These are phyloP conservation scores for Anguilla rostrata DNA, from an alignment of 2,113 vertebrate species.

Conservation along the genomic window DNA sequence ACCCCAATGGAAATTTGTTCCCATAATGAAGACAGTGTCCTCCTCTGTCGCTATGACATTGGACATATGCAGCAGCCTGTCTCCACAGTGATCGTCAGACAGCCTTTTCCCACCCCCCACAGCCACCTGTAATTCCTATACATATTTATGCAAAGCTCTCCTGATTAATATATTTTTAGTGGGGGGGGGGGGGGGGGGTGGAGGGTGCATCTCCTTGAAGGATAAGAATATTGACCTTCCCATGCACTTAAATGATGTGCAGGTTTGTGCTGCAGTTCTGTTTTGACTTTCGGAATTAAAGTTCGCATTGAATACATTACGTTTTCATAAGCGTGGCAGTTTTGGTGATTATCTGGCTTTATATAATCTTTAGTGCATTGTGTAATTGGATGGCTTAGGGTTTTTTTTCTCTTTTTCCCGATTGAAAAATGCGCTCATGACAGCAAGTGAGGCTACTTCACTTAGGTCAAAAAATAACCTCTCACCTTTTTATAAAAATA, in stretches of 20 bases:
- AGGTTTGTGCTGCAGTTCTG: conserved; percentile 18
- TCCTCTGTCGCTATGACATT: conserved; percentile 60
- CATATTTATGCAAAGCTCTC: conserved; percentile 43
- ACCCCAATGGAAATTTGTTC: conserved; percentile 42
- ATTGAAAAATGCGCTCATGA: neutral
- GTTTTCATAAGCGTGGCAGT: conserved; percentile 30
- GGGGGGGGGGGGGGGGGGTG: conserved; percentile 18
- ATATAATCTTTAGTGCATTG: conserved; percentile 1
- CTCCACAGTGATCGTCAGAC: conserved; percentile 35
- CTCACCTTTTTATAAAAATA: neutral
- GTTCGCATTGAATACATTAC: conserved; percentile 22
- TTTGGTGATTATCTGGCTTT: conserved; percentile 27
- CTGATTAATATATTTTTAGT: conserved; percentile 25
- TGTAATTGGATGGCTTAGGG: conserved; percentile 28
- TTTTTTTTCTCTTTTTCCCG: neutral
- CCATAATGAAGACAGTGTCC: conserved; percentile 56
- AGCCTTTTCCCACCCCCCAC: conserved; percentile 21
- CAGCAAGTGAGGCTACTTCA: neutral
- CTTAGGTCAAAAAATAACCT: neutral
- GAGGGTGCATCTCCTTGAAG: conserved; percentile 40
- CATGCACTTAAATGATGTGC: conserved; percentile 24
- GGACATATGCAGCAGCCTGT: conserved; percentile 25
- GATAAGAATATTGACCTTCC: conserved; percentile 56
- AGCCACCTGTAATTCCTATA: conserved; percentile 37
- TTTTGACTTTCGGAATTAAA: conserved; percentile 34